Evolutionary conservation across 2,888 invertebrate species (phyloP).

Genomic region (Phengaris arion): DNA sequence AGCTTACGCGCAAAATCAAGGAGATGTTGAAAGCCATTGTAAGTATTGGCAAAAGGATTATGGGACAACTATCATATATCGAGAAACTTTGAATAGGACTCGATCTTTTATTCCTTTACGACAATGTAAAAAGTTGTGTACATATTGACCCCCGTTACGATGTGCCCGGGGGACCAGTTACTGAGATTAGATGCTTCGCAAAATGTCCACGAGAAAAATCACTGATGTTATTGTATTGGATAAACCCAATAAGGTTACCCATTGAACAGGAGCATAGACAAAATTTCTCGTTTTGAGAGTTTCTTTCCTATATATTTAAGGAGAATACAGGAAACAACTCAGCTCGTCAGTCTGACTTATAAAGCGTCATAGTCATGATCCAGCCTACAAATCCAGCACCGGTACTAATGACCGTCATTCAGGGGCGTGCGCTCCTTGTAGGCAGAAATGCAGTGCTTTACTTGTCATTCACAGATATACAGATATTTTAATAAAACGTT

Average conservation of each 20-base stretch:
- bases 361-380: no score
- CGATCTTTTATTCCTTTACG: slow-evolving; percentile 5
- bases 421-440: no score
- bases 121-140: background rate
- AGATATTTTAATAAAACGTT: no score
- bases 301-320: no score
- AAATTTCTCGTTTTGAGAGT: background rate
- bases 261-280: background rate
- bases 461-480: no score
- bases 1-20: no score
- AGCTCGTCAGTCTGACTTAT: no score
- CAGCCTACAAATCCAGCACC: no score
- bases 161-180: slow-evolving; percentile 14
- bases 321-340: no score
- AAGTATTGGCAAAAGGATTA: slow-evolving; percentile 5
- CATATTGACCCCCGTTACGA: background rate
- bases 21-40: no score
- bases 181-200: background rate
- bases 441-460: no score
- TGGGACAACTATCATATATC: background rate
- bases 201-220: slow-evolving; percentile 8
- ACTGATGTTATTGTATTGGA: background rate
- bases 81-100: slow-evolving; percentile 1
- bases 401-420: no score
- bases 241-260: background rate